A percentile compares a stretch with the other conserved stretches of the same genome.
These are phyloP conservation scores for Rhabdomys dilectus DNA, from an alignment of 2,113 vertebrate genomes.

Conservation along the genomic window DNA sequence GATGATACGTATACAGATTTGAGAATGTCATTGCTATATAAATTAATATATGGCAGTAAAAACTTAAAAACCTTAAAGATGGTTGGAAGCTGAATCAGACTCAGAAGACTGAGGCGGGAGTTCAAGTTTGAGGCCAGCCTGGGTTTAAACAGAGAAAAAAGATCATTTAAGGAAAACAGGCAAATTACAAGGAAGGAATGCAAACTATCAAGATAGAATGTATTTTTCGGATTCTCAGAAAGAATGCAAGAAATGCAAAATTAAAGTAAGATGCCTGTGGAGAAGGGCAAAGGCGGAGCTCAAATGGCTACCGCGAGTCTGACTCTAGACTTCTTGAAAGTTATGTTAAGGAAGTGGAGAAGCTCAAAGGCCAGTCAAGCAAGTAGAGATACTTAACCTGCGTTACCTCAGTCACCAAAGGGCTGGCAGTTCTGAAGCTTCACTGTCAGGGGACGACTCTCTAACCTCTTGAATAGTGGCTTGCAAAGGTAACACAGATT, in stretches of 20 bases:
- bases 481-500: conserved; percentile 35
- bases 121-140: neutral
- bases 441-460: conserved; percentile 41
- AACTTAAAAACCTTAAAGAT: neutral
- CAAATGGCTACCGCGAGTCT: neutral
- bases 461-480: conserved; percentile 5
- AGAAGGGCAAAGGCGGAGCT: neutral
- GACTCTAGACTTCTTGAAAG: conserved; percentile 12
- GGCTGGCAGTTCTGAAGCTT: neutral
- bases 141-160: neutral
- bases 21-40: neutral
- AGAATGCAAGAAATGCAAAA: conserved; percentile 17
- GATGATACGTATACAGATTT: neutral
- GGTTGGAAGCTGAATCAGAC: neutral
- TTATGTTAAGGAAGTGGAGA: conserved; percentile 31
- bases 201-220: neutral
- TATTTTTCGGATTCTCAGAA: conserved; percentile 42
- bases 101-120: neutral
- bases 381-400: neutral
- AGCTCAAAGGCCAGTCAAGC: neutral
- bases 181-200: conserved; percentile 7
- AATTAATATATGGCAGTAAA: neutral
- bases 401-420: neutral
- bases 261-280: neutral
- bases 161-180: conserved; percentile 7